Evolutionary conservation across 2,797 vertebrate genomes (phyloP).

Genomic region (Anisognathus igniventris): DNA sequence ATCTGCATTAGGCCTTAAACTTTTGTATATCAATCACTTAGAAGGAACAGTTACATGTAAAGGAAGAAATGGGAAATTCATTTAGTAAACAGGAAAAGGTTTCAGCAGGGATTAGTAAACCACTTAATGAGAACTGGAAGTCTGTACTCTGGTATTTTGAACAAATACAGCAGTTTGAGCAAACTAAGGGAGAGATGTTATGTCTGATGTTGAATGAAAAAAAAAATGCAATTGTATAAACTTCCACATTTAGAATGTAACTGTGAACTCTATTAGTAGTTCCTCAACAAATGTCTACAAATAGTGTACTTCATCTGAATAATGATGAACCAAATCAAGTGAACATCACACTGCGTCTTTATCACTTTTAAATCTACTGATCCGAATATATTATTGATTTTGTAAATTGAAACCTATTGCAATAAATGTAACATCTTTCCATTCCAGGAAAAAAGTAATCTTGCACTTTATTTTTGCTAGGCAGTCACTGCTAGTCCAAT

Average conservation of each 20-base stretch:
- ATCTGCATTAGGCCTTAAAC: neutral
- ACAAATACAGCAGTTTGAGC: neutral
- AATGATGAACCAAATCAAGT: neutral
- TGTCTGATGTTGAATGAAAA: neutral
- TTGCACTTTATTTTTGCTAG: neutral
- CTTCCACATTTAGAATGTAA: neutral
- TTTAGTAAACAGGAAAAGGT: neutral
- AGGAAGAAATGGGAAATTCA: neutral
- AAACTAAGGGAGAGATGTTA: neutral
- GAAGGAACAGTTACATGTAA: neutral
- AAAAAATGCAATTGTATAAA: neutral
- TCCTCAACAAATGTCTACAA: neutral
- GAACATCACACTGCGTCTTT: neutral
- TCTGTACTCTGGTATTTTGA: neutral
- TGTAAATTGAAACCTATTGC: neutral
- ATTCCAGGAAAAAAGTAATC: neutral
- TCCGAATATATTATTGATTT: neutral
- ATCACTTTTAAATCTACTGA: neutral
- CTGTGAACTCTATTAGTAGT: neutral
- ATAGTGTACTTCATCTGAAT: neutral
- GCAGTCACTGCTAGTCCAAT: neutral
- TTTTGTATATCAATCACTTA: neutral
- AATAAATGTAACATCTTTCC: neutral
- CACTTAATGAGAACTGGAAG: neutral
- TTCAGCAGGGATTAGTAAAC: neutral